Conservation (phyloP, 2,113 vertebrate species). For the Saguinus imperator region DNA sequence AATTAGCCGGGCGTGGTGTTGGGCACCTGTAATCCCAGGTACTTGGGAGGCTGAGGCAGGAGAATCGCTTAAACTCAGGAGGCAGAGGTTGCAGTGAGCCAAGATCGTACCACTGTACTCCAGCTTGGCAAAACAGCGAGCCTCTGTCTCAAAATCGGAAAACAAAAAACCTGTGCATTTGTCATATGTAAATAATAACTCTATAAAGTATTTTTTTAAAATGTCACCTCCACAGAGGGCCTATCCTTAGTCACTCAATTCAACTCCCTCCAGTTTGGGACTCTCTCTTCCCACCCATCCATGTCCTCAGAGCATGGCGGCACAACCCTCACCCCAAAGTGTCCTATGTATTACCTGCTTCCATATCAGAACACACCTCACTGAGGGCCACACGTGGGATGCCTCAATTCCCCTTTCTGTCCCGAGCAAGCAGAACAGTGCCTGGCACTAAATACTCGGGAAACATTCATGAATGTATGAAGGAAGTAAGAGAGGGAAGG, state of each 20-base stretch:
- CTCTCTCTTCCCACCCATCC: no score
- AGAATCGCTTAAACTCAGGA: no score
- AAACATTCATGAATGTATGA: background rate
- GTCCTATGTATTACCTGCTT: no score
- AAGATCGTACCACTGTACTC: no score
- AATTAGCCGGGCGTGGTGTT: no score
- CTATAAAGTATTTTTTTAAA: background rate
- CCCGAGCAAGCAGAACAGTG: background rate
- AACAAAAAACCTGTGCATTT: background rate
- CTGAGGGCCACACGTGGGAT: accelerated
- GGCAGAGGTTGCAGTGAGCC: no score
- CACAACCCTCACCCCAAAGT: background rate
- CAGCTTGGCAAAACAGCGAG: no score
- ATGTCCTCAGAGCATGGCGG: accelerated
- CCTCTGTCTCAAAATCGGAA: no score
- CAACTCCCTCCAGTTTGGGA: accelerated
- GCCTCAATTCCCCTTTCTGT: background rate
- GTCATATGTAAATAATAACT: background rate
- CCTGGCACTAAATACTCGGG: background rate
- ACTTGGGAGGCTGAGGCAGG: no score
- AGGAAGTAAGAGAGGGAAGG: background rate
- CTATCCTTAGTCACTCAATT: no score
- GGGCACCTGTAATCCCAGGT: no score
- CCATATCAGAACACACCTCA: accelerated
- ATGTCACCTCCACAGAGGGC: background rate